A percentile compares a stretch with the other conserved stretches of the same genome.
These are phyloP conservation scores for Schizopygopsis malacanthus DNA, from an alignment of 2,797 vertebrate species.

Conservation along the genomic window DNA sequence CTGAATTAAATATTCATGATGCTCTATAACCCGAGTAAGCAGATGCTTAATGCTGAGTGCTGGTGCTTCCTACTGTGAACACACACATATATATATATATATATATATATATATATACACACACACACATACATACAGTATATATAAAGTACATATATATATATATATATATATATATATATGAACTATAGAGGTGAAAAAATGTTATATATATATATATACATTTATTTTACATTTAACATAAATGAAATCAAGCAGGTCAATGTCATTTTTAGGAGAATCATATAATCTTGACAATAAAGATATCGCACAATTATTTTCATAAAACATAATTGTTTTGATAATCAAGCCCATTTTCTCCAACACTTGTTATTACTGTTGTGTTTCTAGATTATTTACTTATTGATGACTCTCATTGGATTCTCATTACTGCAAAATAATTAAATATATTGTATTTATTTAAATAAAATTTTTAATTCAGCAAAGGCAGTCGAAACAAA, in stretches of 20 bases:
- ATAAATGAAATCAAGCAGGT: background rate
- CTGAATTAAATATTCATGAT: constrained; percentile 52
- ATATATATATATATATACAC: no score
- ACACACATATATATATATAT: no score
- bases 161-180: no score
- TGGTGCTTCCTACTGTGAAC: constrained; percentile 8
- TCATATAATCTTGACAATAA: background rate
- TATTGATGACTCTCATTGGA: constrained; percentile 16
- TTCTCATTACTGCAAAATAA: background rate
- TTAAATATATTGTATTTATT: background rate
- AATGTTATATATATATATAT: no score
- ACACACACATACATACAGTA: no score
- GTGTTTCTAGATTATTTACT: background rate
- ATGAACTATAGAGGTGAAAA: no score
- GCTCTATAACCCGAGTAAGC: constrained; percentile 29
- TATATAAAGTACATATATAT: no score
- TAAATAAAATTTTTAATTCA: background rate
- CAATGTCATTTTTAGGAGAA: background rate
- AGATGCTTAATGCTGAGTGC: constrained; percentile 19
- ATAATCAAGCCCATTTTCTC: background rate
- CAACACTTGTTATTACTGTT: constrained; percentile 3
- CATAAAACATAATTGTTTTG: background rate
- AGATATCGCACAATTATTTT: background rate
- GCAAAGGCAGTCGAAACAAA: background rate
- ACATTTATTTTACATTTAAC: background rate